Evolutionary conservation across 2,797 vertebrate genomes (phyloP), one percentile per base, ranked within the genome.

Genomic region (Hipposideros larvatus): DNA sequence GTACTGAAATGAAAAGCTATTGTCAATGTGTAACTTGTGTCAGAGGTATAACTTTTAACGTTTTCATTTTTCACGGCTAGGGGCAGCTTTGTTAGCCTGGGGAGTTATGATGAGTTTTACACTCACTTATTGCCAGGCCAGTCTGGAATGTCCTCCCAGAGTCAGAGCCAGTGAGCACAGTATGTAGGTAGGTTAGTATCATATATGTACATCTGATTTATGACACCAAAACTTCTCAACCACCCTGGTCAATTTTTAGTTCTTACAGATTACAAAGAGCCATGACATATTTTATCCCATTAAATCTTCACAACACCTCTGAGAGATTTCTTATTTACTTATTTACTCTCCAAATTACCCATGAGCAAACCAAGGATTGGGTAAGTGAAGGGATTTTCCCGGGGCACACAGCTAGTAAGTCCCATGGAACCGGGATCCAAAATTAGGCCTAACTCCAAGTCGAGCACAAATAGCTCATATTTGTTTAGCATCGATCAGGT

Each of bases 1-100:
- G 48, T 6, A 24, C 7, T 55, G 15, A 95, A 94, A 85, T 73
- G 66, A 65, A 92, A 97, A 92, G 22, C 34, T 95, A 59, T 41
- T 66, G 16, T 84, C 31, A 51, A 46, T 34, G 61, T 51, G 21
- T 63, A 84, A 90, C 75, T 96, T 91, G 92, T 88, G 84, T 90
- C 48, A 94, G 53, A 89, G 14, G 51, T 48, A 7, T 43, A 82
- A 95, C 71, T 85, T 91, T 94, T 86, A 83, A 59, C 88, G 46
- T 55, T 86, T 59, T 78, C 28, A 75, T 89, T 97, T 92, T 75
- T 34, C 59, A 79, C 55, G 46, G 48, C 37, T 87, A 43, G 15
- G 19, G 66, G 10, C 41, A 68, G 2, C 24, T 91, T 83, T 77
- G 34, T 87, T 89, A 93, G 59, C 68, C 21, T 65, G 14, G 53